Percentiles rank a stretch among this genome's conserved stretches.
Conservation (phyloP, 2,113 vertebrate genomes). For the Hyperopisus bebe region DNA sequence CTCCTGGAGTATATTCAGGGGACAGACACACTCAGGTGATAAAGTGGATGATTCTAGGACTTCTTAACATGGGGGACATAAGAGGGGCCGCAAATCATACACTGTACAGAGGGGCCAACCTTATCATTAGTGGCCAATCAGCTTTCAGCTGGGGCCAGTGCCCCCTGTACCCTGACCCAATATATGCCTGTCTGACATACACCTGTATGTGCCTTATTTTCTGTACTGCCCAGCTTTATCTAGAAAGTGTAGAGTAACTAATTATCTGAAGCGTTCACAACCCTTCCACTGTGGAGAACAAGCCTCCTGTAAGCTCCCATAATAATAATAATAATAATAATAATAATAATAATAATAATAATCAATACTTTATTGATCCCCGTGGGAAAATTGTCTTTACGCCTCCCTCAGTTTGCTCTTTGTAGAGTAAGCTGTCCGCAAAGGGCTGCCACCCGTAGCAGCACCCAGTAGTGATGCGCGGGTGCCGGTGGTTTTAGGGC, state of each 20-base stretch:
- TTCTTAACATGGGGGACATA: background rate
- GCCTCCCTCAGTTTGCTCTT: no score
- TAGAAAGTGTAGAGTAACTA: background rate
- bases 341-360: background rate
- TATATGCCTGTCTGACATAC: background rate
- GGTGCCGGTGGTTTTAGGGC: no score
- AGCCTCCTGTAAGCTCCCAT: background rate
- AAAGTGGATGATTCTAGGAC: background rate
- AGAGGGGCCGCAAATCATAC: background rate
- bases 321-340: background rate
- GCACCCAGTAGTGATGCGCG: no score
- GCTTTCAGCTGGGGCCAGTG: background rate
- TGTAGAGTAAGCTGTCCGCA: no score
- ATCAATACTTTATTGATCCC: no score
- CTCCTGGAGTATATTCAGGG: conserved; percentile 60
- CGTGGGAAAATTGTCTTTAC: no score
- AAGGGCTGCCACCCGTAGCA: no score
- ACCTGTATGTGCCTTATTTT: background rate
- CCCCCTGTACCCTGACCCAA: background rate
- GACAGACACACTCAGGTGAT: background rate
- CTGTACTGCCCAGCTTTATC: background rate
- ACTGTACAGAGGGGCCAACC: background rate
- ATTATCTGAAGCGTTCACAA: background rate
- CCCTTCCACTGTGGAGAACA: background rate
- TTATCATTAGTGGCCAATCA: background rate